Evolutionary conservation across 2,113 vertebrate genomes (phyloP).

Genomic region (Malurus melanocephalus): DNA sequence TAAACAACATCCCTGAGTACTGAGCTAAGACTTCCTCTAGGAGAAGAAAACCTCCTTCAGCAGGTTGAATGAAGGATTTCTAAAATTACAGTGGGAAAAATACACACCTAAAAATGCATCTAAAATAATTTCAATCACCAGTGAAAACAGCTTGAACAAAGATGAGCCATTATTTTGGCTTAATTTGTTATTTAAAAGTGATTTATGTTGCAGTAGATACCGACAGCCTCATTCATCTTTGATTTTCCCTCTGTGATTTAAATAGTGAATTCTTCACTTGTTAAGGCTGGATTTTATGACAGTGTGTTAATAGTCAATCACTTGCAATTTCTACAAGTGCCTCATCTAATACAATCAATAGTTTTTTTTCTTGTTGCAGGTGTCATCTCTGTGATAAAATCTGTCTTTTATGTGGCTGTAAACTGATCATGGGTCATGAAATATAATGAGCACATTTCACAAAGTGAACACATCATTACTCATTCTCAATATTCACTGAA

Average conservation of each 20-base stretch:
- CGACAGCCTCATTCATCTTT: not conserved
- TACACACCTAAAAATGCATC: not conserved
- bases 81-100: not conserved
- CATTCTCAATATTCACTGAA: not conserved
- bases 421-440: not conserved
- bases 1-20: not conserved
- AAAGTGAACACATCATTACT: not conserved
- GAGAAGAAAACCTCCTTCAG: not conserved
- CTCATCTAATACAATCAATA: constrained; percentile 6
- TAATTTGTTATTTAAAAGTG: not conserved
- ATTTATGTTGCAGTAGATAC: not conserved
- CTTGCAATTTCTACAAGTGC: not conserved
- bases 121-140: not conserved
- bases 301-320: constrained; percentile 14
- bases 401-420: not conserved
- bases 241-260: not conserved
- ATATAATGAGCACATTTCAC: constrained; percentile 11
- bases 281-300: constrained; percentile 1
- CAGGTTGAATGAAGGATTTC: not conserved
- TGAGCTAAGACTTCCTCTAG: not conserved
- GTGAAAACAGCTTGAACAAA: not conserved
- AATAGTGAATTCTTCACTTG: not conserved
- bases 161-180: not conserved
- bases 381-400: not conserved
- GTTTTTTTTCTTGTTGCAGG: not conserved